Evolutionary conservation across 2,113 vertebrate genomes (phyloP).

Genomic region (Pollimyrus isidori): DNA sequence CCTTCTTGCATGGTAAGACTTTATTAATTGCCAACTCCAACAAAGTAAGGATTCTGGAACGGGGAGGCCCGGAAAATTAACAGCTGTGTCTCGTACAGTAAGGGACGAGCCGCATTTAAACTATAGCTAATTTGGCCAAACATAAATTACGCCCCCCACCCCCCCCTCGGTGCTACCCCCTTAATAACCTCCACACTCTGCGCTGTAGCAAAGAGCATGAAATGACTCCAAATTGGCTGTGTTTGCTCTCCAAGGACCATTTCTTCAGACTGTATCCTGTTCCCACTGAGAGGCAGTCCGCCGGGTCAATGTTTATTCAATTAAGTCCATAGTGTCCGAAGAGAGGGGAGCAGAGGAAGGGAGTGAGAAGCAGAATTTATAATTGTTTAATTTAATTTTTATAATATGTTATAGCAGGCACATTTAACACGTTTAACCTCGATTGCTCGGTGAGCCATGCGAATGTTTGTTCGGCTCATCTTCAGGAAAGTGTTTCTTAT

Average conservation of each 20-base stretch:
- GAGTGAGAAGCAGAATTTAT: slow-evolving; percentile 44
- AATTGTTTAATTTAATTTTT: slow-evolving; percentile 6
- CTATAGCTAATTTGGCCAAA: slow-evolving; percentile 43
- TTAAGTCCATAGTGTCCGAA: slow-evolving; percentile 50
- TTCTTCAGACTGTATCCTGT: slow-evolving; percentile 61
- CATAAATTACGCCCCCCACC: too few species aligned
- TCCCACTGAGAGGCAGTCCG: slow-evolving; percentile 59
- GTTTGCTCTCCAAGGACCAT: slow-evolving; percentile 55
- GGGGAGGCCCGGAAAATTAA: slow-evolving; percentile 20
- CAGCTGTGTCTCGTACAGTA: slow-evolving; percentile 47
- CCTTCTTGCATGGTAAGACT: not conserved
- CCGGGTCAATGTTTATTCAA: slow-evolving; percentile 62
- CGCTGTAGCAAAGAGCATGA: slow-evolving; percentile 52
- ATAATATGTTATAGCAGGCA: not conserved
- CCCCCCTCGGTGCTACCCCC: too few species aligned
- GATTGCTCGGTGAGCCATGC: not conserved
- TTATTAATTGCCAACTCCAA: slow-evolving; percentile 31
- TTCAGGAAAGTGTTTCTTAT: not conserved
- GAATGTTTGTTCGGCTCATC: not conserved
- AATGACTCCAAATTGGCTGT: slow-evolving; percentile 62
- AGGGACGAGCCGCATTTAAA: slow-evolving; percentile 41
- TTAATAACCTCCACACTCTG: too few species aligned
- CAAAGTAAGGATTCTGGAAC: slow-evolving; percentile 15
- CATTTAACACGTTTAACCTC: not conserved
- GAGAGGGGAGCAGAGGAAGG: slow-evolving; percentile 38